A percentile compares a stretch with the other conserved stretches of the same genome.
Evolutionary conservation across 92 coral and sea anemone species (phyloP).

Genomic region (Phymanthus crucifer): DNA sequence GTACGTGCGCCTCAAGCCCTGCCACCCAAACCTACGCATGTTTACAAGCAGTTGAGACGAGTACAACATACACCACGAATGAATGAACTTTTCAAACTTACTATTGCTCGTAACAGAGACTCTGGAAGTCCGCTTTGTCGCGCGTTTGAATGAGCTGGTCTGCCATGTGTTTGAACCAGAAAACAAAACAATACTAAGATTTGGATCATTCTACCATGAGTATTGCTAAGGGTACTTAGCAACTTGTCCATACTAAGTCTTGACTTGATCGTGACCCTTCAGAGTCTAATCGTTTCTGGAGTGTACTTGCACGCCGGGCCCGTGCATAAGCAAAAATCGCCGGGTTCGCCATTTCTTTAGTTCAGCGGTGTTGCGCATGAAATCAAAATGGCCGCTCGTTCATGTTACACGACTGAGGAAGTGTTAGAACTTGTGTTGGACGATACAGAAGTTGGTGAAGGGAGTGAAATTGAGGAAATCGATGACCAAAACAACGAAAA

Average conservation of each 20-base stretch:
- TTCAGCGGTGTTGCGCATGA: conserved; percentile 4
- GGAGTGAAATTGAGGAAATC: conserved; percentile 5
- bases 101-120: conserved; percentile 9
- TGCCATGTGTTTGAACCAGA: conserved; percentile 12
- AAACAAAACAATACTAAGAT: not conserved
- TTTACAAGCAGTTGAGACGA: conserved; percentile 4
- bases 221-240: conserved; percentile 23
- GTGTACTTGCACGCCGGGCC: not conserved
- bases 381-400: not conserved
- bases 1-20: not conserved
- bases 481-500: conserved; percentile 3
- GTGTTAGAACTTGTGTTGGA: conserved; percentile 2
- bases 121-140: not conserved
- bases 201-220: conserved; percentile 17
- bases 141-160: conserved; percentile 5
- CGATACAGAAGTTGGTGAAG: not conserved
- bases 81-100: conserved; percentile 11
- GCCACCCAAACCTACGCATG: not conserved
- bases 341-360: conserved; percentile 2
- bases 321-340: not conserved
- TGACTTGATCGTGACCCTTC: conserved; percentile 23
- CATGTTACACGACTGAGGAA: conserved; percentile 4
- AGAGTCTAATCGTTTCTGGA: conserved; percentile 10
- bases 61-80: not conserved
- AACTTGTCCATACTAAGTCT: conserved; percentile 14